A percentile compares a stretch with the other conserved stretches of the same genome.
Evolutionary conservation across 2,888 invertebrate genomes (phyloP).

Genomic region (Aricia artaxerxes): DNA sequence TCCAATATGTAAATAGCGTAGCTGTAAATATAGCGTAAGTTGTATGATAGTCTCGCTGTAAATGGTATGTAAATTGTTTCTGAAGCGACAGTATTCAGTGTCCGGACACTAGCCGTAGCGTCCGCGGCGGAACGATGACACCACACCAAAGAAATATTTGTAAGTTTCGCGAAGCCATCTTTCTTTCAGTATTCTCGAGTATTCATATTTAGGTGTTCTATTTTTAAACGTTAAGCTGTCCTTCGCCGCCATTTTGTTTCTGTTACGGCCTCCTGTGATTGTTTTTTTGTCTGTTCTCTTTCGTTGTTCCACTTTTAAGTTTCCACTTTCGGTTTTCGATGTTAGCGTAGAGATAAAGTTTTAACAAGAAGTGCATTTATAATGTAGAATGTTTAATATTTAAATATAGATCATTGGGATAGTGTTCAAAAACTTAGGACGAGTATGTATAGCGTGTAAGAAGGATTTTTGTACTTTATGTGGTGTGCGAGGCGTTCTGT

Average conservation of each 20-base stretch:
- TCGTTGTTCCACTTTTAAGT: constrained; percentile 37
- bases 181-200: constrained; percentile 74
- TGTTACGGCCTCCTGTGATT: constrained; percentile 36
- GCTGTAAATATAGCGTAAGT: constrained; percentile 66
- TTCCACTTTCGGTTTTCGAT: constrained; percentile 45
- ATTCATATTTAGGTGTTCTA: constrained; percentile 48
- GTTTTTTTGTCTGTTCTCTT: constrained; percentile 38
- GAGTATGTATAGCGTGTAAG: constrained; percentile 62
- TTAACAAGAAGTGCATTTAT: constrained; percentile 79
- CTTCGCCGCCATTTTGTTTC: constrained; percentile 36
- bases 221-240: constrained; percentile 45
- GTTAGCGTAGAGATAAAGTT: constrained; percentile 60
- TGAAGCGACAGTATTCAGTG: constrained; percentile 29
- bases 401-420: constrained; percentile 66
- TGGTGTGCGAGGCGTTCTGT: constrained; percentile 68
- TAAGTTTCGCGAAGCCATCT: constrained; percentile 68
- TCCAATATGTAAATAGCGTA: constrained; percentile 77
- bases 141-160: constrained; percentile 76
- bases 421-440: constrained; percentile 68
- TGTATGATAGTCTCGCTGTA: constrained; percentile 40
- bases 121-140: constrained; percentile 73
- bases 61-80: constrained; percentile 27
- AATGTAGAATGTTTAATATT: constrained; percentile 70
- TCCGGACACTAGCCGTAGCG: constrained; percentile 61
- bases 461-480: constrained; percentile 75